Evolutionary conservation across 2,113 vertebrate species (phyloP).

Genomic region (Platichthys flesus): DNA sequence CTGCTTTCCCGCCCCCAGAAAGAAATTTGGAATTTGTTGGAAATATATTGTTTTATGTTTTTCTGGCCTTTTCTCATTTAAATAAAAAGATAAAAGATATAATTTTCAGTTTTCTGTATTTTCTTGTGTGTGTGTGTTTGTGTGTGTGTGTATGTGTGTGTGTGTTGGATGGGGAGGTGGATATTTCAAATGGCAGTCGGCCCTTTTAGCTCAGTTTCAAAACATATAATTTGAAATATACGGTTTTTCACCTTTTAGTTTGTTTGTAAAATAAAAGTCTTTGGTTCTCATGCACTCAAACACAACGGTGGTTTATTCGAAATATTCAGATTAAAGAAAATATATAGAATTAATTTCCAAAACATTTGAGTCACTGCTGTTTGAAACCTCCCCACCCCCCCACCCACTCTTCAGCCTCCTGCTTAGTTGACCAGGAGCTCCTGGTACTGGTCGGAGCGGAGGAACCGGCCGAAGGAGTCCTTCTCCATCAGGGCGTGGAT

Average conservation of each 20-base stretch:
- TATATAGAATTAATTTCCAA: not conserved
- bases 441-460: constrained; percentile 90
- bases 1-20: too few species aligned
- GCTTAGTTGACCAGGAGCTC: constrained; percentile 82
- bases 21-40: too few species aligned
- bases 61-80: too few species aligned
- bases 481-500: constrained; percentile 96
- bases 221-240: not conserved
- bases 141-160: constrained; percentile 5
- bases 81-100: too few species aligned
- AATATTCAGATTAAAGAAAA: constrained; percentile 14
- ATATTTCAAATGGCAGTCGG: constrained; percentile 48
- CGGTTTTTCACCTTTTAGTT: too few species aligned
- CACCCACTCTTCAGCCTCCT: not conserved
- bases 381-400: constrained; percentile 35
- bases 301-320: constrained; percentile 33
- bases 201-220: constrained; percentile 1
- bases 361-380: constrained; percentile 33
- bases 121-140: not conserved
- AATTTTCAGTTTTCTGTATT: too few species aligned
- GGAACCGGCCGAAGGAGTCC: constrained; percentile 93
- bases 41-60: too few species aligned
- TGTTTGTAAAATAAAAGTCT: constrained; percentile 29
- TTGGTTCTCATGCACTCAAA: constrained; percentile 3
- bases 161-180: constrained; percentile 21